Evolutionary conservation across 2,797 vertebrate species (phyloP), one percentile per base, ranked within the genome.

Genomic region (Sciurus vulgaris): DNA sequence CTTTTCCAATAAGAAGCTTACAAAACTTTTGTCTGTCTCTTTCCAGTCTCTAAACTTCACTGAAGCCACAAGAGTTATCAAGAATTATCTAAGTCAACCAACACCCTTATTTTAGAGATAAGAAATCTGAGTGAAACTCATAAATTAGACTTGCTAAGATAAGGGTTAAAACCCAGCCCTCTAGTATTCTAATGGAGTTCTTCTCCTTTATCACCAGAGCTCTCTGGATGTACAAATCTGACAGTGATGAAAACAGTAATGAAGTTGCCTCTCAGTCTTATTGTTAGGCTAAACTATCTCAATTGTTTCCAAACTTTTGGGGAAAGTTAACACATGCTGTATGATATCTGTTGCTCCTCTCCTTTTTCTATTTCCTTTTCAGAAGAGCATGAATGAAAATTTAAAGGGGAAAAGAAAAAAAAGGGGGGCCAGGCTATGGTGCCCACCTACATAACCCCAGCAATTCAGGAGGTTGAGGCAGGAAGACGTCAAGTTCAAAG

Each of bases 101-200:
- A 81, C 17, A 86, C 33, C 1, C 70, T 70, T 38, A 47, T 59
- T 96, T 96, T 38, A 95, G 38, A 93, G 94, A 92, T 4, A 33
- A 96, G 70, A 79, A 90, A 91, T 76, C 95, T 49, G 24, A 90
- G 14, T 56, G 51, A 94, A 92, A 84, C 3, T 77, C 44, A 33
- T 12, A 72, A 93, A 83, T 47, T 11, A 97, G 91, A 96, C 54
- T 14, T 81, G 77, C 30, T 33, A 33, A 13, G 7, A 38, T 78
- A 2, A 84, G 54, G 11, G 11, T 49, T 86, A 79, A 86, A 90
- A 56, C 14, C 49, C 49, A 63, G 49, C 30, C 7, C 20, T 83
- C 35, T 3, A 59, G 49, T 89, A 65, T 24, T 9, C 70, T 89
- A 35, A 63, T 12, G 74, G 38, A 86, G 70, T 38, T 15, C 22